A percentile compares a stretch with the other conserved stretches of the same genome.
These are phyloP conservation scores for Hemitrygon akajei DNA, from an alignment of 2,797 vertebrate genomes.

Conservation along the genomic window DNA sequence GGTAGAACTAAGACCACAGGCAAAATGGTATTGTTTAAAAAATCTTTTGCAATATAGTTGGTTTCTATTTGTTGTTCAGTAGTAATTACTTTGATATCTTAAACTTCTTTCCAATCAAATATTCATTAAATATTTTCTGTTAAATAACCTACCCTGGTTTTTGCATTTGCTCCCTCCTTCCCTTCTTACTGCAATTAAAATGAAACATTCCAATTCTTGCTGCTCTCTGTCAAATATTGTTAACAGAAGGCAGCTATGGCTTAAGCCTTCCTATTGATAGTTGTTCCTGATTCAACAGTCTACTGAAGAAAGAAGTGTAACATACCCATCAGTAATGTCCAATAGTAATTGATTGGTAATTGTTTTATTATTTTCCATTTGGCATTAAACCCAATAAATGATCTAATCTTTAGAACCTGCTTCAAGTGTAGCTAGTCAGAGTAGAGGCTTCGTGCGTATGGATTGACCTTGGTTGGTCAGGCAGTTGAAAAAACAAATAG, in stretches of 20 bases:
- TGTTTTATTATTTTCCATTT: not conserved
- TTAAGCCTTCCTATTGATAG: not conserved
- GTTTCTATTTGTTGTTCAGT: not conserved
- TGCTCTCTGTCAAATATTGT: not conserved
- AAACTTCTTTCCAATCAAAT: not conserved
- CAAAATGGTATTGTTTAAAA: conserved; percentile 46
- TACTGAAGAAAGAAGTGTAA: not conserved
- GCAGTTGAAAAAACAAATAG: not conserved
- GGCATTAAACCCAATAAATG: conserved; percentile 11
- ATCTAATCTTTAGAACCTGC: not conserved
- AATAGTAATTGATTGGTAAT: not conserved
- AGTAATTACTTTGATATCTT: not conserved
- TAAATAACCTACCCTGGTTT: not conserved
- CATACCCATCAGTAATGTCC: not conserved
- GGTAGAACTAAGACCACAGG: conserved; percentile 50
- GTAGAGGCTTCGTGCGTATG: not conserved
- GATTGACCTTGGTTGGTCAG: not conserved
- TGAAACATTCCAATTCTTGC: not conserved
- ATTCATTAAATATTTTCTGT: not conserved
- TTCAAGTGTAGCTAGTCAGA: not conserved
- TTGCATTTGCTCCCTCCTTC: not conserved
- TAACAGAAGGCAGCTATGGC: not conserved
- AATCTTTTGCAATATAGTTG: not conserved
- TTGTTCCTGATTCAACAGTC: not conserved
- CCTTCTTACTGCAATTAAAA: not conserved